Percentiles rank a stretch among this genome's conserved stretches.
Conservation (phyloP, 2,888 invertebrate genomes). For the Volucella zonaria region DNA sequence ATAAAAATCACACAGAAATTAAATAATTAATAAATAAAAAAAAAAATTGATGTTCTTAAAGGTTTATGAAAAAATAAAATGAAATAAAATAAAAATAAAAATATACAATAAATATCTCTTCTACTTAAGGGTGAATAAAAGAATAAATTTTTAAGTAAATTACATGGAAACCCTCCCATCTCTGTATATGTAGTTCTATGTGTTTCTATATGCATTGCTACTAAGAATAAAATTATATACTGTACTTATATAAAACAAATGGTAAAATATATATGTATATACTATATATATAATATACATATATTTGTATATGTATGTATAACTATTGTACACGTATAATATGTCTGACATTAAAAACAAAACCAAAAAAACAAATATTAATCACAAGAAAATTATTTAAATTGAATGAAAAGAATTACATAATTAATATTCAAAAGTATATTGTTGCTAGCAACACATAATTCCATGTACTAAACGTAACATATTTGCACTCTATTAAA, state of each 20-base stretch:
- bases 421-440: conserved; percentile 15
- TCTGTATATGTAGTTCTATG: conserved; percentile 54
- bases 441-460: conserved; percentile 43
- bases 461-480: conserved; percentile 40
- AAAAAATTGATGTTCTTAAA: conserved; percentile 26
- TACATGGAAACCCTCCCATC: conserved; percentile 1
- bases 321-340: conserved; percentile 4
- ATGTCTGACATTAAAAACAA: too few relatives aligned
- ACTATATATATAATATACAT: background rate
- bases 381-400: conserved; percentile 23
- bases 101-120: background rate
- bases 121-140: background rate
- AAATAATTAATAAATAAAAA: conserved; percentile 2
- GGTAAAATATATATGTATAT: conserved; percentile 4
- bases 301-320: conserved; percentile 15
- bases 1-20: background rate
- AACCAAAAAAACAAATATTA: conserved; percentile 15
- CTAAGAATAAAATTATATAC: background rate
- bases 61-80: conserved; percentile 7
- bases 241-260: conserved; percentile 34
- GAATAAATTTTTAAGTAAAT: conserved; percentile 1
- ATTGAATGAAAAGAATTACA: conserved; percentile 1
- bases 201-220: conserved; percentile 52
- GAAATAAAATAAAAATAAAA: too few relatives aligned
- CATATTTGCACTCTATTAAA: conserved; percentile 56